Evolutionary conservation across 2,797 vertebrate species (phyloP), one percentile per base, ranked within the genome.

Genomic region (Leptoclinus maculatus): DNA sequence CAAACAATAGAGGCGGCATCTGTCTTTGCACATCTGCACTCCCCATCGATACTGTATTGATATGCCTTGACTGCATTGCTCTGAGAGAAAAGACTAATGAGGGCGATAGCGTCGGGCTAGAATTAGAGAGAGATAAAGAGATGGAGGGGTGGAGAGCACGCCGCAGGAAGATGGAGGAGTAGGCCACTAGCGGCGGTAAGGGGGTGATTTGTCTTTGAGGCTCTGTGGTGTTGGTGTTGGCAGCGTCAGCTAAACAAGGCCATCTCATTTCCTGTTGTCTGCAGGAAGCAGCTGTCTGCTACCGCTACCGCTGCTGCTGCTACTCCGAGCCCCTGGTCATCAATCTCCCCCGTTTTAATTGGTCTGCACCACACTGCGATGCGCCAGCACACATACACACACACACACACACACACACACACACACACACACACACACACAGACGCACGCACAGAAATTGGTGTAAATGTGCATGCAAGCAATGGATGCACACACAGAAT

Each of bases 261-360:
- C 88, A 89, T 94, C 94, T 94, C 93, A 95, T 95, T 95, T 95
- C 94, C 94, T 95, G 94, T 95, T 94, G 92, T 92, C 93, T 93
- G 91, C 93, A 94, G 94, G 94, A 95, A 94, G 92, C 92, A 89
- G 86, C 90, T 93, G 93, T 90, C 91, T 92, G 88, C 91, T 88
- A 83, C 66, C 34, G 78, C 87, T 83, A 75, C 89, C 64, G 76
- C 89, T 65, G 67, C 90, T 71, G 74, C 85, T 89, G 87, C 90
- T 87, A 68, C 89, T 87, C 87, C 68, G 76, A 86, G 90, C 84
- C 89, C 83, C 74, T 19, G 88, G 93, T 95, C 92, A 95, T 95
- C 92, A 94, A 95, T 95, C 94, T 95, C 89, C 78, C 84, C 87
- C 70, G 57, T 90, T 95, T 95, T 95, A 96, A 96, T 95, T 95